Conservation (phyloP, 1,140 invertebrate species). For the Macrobrachium nipponense region DNA sequence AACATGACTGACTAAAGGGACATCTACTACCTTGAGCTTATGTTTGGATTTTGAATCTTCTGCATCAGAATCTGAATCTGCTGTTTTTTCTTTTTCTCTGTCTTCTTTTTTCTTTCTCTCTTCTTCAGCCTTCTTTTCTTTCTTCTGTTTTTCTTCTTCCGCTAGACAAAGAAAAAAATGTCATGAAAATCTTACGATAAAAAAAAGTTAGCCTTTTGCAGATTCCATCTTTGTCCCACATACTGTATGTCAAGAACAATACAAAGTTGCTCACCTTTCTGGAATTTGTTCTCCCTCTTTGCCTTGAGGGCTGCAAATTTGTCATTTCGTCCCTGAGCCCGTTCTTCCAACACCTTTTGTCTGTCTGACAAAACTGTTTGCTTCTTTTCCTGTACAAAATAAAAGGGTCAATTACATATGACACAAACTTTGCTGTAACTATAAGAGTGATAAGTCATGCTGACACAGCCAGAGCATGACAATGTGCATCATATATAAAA, state of each 20-base stretch:
- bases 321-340: constrained; percentile 81
- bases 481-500: too few species aligned
- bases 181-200: too few species aligned
- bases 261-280: constrained; percentile 66
- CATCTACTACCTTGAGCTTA: constrained; percentile 78
- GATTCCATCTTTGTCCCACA: neutral
- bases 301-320: constrained; percentile 94
- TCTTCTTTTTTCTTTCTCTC: constrained; percentile 55
- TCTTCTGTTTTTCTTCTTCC: constrained; percentile 58
- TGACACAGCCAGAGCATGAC: too few species aligned
- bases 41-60: constrained; percentile 72
- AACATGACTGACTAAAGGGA: neutral
- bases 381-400: constrained; percentile 60
- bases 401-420: neutral
- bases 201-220: too few species aligned
- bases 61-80: constrained; percentile 62
- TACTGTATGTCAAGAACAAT: constrained; percentile 65
- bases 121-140: constrained; percentile 53
- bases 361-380: constrained; percentile 74
- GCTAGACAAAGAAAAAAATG: constrained; percentile 18
- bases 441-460: too few species aligned
- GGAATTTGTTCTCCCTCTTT: constrained; percentile 83
- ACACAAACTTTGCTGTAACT: too few species aligned
- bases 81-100: constrained; percentile 16
- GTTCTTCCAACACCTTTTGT: constrained; percentile 90